Conservation (phyloP, 2,113 vertebrate genomes). For the Bostrychus sinensis region DNA sequence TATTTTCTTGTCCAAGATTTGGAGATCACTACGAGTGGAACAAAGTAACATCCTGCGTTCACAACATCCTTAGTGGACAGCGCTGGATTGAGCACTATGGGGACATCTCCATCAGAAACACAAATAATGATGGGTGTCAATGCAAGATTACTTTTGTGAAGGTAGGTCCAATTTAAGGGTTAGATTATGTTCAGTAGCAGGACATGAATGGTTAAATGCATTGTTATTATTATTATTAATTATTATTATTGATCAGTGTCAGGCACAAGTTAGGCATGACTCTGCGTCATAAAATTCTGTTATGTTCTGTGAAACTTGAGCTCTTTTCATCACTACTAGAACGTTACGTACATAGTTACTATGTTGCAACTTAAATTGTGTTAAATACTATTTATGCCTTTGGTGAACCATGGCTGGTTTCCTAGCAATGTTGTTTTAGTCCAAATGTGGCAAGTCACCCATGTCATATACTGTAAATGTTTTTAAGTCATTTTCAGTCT, state of each 20-base stretch:
- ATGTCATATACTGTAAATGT: slow-evolving; percentile 6
- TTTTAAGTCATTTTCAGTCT: slow-evolving; percentile 4
- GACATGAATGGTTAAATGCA: no score
- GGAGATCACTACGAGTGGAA: slow-evolving; percentile 97
- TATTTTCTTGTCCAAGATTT: slow-evolving; percentile 64
- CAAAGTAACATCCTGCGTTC: slow-evolving; percentile 98
- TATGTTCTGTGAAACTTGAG: no score
- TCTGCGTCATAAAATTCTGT: no score
- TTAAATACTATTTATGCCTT: no score
- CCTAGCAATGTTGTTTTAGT: not conserved
- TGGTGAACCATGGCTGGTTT: no score
- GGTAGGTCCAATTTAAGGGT: slow-evolving; percentile 73
- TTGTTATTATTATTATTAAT: no score
- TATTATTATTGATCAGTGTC: no score
- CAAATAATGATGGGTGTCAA: slow-evolving; percentile 84
- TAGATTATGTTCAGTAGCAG: not conserved
- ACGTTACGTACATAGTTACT: no score
- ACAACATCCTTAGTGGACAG: slow-evolving; percentile 97
- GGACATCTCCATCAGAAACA: slow-evolving; percentile 93
- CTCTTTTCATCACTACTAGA: no score
- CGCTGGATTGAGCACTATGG: slow-evolving; percentile 99
- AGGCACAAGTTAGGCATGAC: no score
- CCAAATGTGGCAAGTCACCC: not conserved
- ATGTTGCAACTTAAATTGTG: no score
- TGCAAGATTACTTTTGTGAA: slow-evolving; percentile 97